Evolutionary conservation across 2,113 vertebrate genomes (phyloP).

Genomic region (Myotis davidii): DNA sequence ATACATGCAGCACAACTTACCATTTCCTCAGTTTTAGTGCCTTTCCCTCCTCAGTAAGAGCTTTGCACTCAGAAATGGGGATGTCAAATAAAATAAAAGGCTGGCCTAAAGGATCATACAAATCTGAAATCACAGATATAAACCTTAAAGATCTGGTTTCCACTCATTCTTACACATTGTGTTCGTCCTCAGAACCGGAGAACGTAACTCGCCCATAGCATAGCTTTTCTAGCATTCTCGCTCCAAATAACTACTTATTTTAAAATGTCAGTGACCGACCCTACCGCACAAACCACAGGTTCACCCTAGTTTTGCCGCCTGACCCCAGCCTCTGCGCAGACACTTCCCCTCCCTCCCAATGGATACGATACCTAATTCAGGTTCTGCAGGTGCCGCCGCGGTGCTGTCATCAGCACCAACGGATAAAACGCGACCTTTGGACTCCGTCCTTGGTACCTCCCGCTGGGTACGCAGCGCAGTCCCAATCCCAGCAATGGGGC

Average conservation of each 20-base stretch:
- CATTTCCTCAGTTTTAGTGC: conserved; percentile 16
- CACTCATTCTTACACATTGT: neutral
- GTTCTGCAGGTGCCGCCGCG: conserved; percentile 31
- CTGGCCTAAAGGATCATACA: neutral
- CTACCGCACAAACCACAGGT: conserved; percentile 49
- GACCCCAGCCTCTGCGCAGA: neutral
- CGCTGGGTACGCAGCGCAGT: neutral
- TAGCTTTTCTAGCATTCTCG: conserved; percentile 19
- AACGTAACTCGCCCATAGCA: neutral
- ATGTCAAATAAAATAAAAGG: neutral
- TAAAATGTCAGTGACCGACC: neutral
- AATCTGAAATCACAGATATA: neutral
- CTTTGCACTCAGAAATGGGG: conserved; percentile 19
- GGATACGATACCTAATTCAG: conserved; percentile 51
- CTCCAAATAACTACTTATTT: conserved; percentile 50
- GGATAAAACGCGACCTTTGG: conserved; percentile 58
- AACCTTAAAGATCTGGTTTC: conserved; percentile 29
- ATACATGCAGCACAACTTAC: neutral
- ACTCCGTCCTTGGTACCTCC: conserved; percentile 71
- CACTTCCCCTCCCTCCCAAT: neutral
- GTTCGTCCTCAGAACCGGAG: neutral
- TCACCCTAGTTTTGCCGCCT: neutral
- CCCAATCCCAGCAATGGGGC: neutral
- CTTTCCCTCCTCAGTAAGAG: neutral
- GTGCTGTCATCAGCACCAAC: conserved; percentile 47